Evolutionary conservation across 92 coral and sea anemone species (phyloP).

Genomic region (Metridium senile): DNA sequence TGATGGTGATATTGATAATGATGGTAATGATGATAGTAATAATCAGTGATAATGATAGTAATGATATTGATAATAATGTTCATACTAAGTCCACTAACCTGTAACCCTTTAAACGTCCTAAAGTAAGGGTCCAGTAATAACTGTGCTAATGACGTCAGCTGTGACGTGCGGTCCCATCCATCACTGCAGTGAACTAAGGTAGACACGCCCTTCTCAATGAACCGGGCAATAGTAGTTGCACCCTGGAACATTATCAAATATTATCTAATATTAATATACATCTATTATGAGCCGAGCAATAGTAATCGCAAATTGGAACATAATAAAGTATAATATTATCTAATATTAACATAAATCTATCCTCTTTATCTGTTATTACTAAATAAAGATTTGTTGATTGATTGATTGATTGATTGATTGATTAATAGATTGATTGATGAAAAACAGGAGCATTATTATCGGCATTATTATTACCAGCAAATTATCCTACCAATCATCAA

Average conservation of each 20-base stretch:
- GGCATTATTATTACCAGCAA: too few species aligned
- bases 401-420: too few species aligned
- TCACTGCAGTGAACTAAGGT: constrained; percentile 98
- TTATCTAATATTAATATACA: too few species aligned
- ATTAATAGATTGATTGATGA: too few species aligned
- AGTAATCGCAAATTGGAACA: too few species aligned
- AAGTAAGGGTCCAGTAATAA: constrained; percentile 89
- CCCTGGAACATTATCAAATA: constrained; percentile 52
- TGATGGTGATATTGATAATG: neutral
- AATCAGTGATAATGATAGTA: neutral
- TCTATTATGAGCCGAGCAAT: too few species aligned
- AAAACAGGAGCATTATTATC: too few species aligned
- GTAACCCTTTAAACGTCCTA: constrained; percentile 91
- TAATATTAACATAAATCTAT: too few species aligned
- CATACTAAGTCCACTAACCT: constrained; percentile 50
- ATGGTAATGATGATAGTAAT: neutral
- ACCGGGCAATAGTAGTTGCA: constrained; percentile 88
- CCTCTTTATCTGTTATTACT: too few species aligned
- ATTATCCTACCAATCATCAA: too few species aligned
- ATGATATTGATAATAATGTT: neutral
- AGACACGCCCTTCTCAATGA: constrained; percentile 93
- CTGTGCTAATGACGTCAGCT: constrained; percentile 90
- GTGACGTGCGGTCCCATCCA: constrained; percentile 99
- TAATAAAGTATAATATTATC: too few species aligned
- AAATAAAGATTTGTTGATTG: too few species aligned